Conservation (phyloP, 2,797 vertebrate species). For the Rhinoraja longicauda region DNA sequence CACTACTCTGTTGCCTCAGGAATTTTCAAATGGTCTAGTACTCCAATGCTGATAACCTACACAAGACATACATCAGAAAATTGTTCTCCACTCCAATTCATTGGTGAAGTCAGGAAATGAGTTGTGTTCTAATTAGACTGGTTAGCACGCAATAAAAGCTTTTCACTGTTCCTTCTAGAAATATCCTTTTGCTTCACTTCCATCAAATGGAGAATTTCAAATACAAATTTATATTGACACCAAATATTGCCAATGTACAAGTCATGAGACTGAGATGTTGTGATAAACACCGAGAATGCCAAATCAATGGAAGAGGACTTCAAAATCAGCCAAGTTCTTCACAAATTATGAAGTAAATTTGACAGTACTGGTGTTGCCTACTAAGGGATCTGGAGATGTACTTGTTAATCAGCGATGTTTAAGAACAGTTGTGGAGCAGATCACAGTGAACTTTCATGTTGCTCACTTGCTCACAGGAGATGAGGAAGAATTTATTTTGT, state of each 20-base stretch:
- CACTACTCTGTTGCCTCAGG: background rate
- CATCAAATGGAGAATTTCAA: background rate
- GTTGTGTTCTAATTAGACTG: background rate
- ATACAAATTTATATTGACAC: background rate
- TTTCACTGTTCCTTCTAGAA: background rate
- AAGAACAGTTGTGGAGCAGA: background rate
- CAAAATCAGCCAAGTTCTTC: background rate
- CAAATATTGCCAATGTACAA: background rate
- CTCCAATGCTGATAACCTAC: background rate
- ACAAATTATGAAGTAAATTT: background rate
- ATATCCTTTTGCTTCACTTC: background rate
- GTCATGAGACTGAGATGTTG: background rate
- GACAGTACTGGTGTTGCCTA: background rate
- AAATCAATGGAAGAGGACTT: background rate
- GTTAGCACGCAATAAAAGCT: no score
- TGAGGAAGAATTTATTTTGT: no score
- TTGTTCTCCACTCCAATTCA: constrained; percentile 5
- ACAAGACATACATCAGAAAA: background rate
- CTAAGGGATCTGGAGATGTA: background rate
- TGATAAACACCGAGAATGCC: no score
- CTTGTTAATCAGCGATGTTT: background rate
- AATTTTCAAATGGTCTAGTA: background rate
- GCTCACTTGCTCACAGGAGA: background rate
- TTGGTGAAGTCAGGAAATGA: background rate
- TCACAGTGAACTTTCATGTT: background rate